A percentile compares a stretch with the other conserved stretches of the same genome.
These are phyloP conservation scores for Pilophorus perplexus DNA, from an alignment of 2,888 invertebrate species.

Conservation along the genomic window DNA sequence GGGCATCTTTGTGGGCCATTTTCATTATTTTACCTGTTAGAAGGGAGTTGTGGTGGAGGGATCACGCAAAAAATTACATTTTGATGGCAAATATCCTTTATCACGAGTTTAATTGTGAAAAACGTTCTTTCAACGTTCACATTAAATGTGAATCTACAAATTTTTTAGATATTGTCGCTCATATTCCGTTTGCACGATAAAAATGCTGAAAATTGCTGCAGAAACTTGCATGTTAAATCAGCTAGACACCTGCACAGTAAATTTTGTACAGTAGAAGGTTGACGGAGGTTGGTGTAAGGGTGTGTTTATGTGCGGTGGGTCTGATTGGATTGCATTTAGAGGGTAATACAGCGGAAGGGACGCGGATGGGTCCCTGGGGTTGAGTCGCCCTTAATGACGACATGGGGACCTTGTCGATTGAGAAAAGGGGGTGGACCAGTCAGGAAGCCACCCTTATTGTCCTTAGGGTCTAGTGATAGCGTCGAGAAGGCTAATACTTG, in stretches of 20 bases:
- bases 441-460: conserved; percentile 31
- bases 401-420: conserved; percentile 31
- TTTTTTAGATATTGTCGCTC: no score
- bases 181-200: no score
- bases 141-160: no score
- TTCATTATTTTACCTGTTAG: no score
- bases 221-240: no score
- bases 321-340: conserved; percentile 41
- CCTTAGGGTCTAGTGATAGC: conserved; percentile 32
- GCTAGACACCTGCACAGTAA: no score
- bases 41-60: no score
- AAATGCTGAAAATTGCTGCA: no score
- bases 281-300: conserved; percentile 34
- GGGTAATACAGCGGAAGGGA: conserved; percentile 38
- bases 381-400: conserved; percentile 39
- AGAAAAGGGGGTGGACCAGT: conserved; percentile 31
- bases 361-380: conserved; percentile 29
- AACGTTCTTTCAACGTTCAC: no score
- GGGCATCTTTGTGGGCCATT: conserved; percentile 26
- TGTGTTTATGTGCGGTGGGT: conserved; percentile 38
- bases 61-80: no score
- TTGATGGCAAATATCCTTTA: no score
- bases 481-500: conserved; percentile 18
- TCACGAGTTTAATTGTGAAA: no score
- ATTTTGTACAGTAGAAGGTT: conserved; percentile 16